phyloP scores from a whole-genome alignment of 1,140 invertebrate species.

The Vanessa tameamea region DNA sequence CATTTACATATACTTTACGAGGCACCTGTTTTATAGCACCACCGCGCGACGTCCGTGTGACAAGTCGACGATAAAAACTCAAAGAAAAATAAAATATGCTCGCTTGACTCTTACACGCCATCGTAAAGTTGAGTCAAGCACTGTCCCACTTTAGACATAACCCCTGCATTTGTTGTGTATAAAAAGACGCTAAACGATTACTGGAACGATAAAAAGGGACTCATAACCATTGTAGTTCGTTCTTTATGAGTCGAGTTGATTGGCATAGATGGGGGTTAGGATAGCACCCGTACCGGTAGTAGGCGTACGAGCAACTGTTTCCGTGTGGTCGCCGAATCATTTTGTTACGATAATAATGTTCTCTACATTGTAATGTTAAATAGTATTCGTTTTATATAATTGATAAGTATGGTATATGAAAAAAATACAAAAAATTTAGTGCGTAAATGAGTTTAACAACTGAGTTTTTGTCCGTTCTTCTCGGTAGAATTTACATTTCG shows the following conservation, averaged over 20 bases:
- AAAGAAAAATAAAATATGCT: conserved; percentile 35
- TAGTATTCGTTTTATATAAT: too few species aligned
- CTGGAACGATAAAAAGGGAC: background rate
- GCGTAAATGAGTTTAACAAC: too few species aligned
- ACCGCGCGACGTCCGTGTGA: conserved; percentile 7
- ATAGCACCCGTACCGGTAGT: too few species aligned
- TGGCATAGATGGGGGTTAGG: background rate
- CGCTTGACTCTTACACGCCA: conserved; percentile 20
- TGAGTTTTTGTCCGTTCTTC: too few species aligned
- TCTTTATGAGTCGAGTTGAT: conserved; percentile 2
- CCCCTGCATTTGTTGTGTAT: background rate
- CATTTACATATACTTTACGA: conserved; percentile 25
- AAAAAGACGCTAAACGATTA: background rate
- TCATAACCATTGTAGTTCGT: background rate
- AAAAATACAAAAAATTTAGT: too few species aligned
- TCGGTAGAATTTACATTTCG: too few species aligned
- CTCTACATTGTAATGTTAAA: too few species aligned
- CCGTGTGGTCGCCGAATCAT: too few species aligned
- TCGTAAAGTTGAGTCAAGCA: conserved; percentile 23
- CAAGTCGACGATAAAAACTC: conserved; percentile 30
- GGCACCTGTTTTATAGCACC: conserved; percentile 25
- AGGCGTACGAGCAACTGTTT: too few species aligned
- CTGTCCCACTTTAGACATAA: conserved; percentile 17
- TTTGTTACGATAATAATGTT: too few species aligned
- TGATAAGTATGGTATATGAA: too few species aligned